Evolutionary conservation across 2,113 vertebrate genomes (phyloP).

Genomic region (Procavia capensis): DNA sequence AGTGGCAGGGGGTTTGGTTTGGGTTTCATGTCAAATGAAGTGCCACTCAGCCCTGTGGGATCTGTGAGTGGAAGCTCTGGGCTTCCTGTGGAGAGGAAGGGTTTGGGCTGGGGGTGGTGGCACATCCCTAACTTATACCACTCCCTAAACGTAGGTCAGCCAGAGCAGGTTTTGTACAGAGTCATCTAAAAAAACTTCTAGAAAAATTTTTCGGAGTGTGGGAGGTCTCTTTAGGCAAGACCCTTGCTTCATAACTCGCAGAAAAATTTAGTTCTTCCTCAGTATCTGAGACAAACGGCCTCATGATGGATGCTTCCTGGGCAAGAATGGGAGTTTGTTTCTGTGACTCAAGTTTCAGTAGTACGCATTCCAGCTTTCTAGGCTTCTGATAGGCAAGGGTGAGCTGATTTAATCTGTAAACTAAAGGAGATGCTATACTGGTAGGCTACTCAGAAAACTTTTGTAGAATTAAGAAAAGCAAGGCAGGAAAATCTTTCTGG

Average conservation of each 20-base stretch:
- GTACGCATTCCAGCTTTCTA: background rate
- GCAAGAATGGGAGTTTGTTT: background rate
- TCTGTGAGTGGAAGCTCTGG: constrained; percentile 75
- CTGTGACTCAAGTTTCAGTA: background rate
- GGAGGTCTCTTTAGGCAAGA: background rate
- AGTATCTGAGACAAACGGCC: background rate
- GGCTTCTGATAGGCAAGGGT: background rate
- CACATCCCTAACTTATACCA: background rate
- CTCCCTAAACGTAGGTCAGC: constrained; percentile 11
- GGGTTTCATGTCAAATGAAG: constrained; percentile 12
- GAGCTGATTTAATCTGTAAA: background rate
- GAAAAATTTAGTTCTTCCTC: background rate
- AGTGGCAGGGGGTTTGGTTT: background rate
- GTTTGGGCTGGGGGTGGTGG: background rate
- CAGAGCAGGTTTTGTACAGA: background rate
- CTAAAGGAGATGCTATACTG: background rate
- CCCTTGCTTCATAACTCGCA: background rate
- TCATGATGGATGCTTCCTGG: background rate
- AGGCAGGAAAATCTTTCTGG: background rate
- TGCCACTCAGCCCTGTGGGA: constrained; percentile 77
- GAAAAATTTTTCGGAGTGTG: background rate
- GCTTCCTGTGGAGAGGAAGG: constrained; percentile 52
- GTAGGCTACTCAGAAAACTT: background rate
- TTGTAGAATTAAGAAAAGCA: background rate
- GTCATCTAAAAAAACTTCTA: background rate